Conservation (phyloP, 1,140 invertebrate species). For the Trachelipus rathkii region DNA sequence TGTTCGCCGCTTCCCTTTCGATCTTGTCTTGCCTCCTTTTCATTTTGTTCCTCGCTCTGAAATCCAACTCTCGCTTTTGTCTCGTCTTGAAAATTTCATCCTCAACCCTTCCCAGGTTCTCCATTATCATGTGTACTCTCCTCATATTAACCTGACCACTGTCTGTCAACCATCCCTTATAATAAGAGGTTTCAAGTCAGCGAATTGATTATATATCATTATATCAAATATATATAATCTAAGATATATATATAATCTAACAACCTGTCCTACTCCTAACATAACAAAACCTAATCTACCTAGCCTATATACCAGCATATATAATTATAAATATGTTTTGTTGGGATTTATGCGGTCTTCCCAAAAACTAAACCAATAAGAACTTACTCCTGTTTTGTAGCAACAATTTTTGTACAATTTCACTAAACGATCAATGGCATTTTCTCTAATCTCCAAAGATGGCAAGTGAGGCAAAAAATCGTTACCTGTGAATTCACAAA, state of each 20-base stretch:
- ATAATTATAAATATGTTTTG: too few species aligned
- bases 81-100: slow-evolving; percentile 95
- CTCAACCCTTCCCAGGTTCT: slow-evolving; percentile 86
- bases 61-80: slow-evolving; percentile 78
- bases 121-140: slow-evolving; percentile 90
- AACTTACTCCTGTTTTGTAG: slow-evolving; percentile 73
- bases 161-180: slow-evolving; percentile 87
- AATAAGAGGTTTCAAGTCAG: too few species aligned
- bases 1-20: slow-evolving; percentile 48
- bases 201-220: too few species aligned
- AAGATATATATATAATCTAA: too few species aligned
- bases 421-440: slow-evolving; percentile 92
- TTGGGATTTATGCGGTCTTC: too few species aligned
- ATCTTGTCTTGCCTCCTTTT: slow-evolving; percentile 53
- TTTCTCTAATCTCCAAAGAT: slow-evolving; percentile 95
- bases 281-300: too few species aligned
- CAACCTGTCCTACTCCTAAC: too few species aligned
- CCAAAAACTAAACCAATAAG: too few species aligned
- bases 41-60: slow-evolving; percentile 71
- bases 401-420: slow-evolving; percentile 92
- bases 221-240: too few species aligned
- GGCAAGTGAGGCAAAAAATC: slow-evolving; percentile 98
- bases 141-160: slow-evolving; percentile 89
- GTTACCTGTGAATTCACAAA: slow-evolving; percentile 56
- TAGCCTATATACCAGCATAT: too few species aligned